phyloP scores from a whole-genome alignment of 92 coral and sea anemone genomes.

The Virgularia gustaviana region DNA sequence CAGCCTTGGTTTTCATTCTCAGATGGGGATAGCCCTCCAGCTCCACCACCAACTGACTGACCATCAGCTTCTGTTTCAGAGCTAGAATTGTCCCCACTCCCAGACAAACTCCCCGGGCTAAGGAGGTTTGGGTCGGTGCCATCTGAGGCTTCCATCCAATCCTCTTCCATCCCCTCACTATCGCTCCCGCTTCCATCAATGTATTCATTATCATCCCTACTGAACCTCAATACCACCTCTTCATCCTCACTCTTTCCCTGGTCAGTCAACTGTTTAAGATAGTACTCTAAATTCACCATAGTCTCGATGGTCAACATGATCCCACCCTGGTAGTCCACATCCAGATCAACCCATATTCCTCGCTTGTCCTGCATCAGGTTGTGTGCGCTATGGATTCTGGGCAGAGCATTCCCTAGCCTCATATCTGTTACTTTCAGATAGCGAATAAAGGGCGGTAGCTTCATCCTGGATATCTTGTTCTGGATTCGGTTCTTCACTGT shows the following conservation, averaged over 20 bases:
- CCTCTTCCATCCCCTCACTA: slow-evolving; percentile 53
- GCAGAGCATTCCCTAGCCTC: slow-evolving; percentile 81
- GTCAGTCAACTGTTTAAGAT: slow-evolving; percentile 72
- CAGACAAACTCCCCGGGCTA: slow-evolving; percentile 11
- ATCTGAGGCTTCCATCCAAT: slow-evolving; percentile 17
- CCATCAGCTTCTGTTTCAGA: slow-evolving; percentile 21
- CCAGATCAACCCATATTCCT: slow-evolving; percentile 97
- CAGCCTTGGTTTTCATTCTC: slow-evolving; percentile 33
- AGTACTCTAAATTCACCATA: slow-evolving; percentile 79
- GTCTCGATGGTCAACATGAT: slow-evolving; percentile 82
- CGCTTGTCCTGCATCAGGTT: slow-evolving; percentile 77
- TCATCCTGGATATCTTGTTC: slow-evolving; percentile 78
- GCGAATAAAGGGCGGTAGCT: slow-evolving; percentile 88
- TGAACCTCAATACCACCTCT: slow-evolving; percentile 45
- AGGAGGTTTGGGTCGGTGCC: neutral
- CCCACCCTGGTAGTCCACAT: slow-evolving; percentile 90
- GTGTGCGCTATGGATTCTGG: slow-evolving; percentile 70
- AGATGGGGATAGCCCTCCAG: neutral
- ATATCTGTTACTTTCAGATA: slow-evolving; percentile 85
- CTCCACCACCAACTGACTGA: neutral
- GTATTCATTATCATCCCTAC: slow-evolving; percentile 19
- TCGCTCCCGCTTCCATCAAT: slow-evolving; percentile 52
- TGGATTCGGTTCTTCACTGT: slow-evolving; percentile 87
- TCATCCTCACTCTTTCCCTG: slow-evolving; percentile 48
- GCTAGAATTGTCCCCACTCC: slow-evolving; percentile 18